These are phyloP conservation scores for Chelonia mydas DNA, from an alignment of 2,797 vertebrate genomes.

Conservation along the genomic window DNA sequence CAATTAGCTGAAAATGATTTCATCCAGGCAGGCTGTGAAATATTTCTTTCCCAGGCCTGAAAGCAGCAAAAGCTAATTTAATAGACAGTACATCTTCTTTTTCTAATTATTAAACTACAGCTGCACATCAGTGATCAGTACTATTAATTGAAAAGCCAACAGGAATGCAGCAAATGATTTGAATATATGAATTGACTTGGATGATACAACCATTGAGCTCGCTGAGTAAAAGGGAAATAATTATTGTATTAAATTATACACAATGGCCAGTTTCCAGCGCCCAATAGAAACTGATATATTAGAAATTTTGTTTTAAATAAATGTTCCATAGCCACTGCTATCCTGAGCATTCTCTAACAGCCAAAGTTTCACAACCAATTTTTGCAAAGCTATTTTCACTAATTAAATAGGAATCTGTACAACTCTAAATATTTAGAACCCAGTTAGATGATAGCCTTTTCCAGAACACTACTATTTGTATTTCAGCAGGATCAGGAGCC, in stretches of 20 bases:
- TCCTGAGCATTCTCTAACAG: not conserved
- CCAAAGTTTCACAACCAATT: not conserved
- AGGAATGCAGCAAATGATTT: not conserved
- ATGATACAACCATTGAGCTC: not conserved
- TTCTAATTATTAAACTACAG: slow-evolving; percentile 11
- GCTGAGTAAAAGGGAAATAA: not conserved
- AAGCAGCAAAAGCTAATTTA: slow-evolving; percentile 36
- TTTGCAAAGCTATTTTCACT: not conserved
- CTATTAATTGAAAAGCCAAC: not conserved
- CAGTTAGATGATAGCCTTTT: not conserved
- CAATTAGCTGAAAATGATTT: slow-evolving; percentile 65
- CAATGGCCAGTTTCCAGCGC: not conserved
- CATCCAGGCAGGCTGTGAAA: slow-evolving; percentile 27
- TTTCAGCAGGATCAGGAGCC: not conserved
- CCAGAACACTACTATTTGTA: not conserved
- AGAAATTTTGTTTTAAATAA: not conserved
- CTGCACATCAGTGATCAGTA: slow-evolving; percentile 14
- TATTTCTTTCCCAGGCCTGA: not conserved
- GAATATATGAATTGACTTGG: not conserved
- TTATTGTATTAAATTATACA: not conserved
- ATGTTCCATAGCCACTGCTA: not conserved
- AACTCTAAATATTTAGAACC: not conserved
- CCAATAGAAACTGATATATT: not conserved
- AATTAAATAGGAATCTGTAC: not conserved
- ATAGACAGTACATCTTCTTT: not conserved